Evolutionary conservation across 2,797 vertebrate genomes (phyloP), one percentile per base, ranked within the genome.

Genomic region (Tenualosa ilisha): DNA sequence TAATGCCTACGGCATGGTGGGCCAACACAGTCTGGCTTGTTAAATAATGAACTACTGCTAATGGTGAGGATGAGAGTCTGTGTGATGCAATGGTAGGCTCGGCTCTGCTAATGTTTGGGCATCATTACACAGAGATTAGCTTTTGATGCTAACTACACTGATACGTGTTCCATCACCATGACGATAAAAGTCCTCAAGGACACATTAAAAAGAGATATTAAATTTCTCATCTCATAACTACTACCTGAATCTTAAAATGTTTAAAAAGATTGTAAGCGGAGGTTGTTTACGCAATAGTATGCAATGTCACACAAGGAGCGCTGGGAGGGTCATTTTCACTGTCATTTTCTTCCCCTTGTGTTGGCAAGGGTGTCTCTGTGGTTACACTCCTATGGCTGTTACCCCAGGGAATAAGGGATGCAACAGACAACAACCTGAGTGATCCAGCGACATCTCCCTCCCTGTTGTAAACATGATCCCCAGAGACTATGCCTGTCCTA

Each of bases 31-130:
- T 46, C 40, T 17, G 6, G 72, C 72, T 79, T 11, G 72, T 79
- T 79, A 46, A 43, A 79, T 79, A 79, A 79, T 79, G 37, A 79
- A 79, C 37, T 46, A 79, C 15, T 43, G 72, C 72, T 79, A 46
- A 79, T 79, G 72, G 37, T 15, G 40, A 46, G 40, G 40, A 79
- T 46, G 72, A 79, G 46, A 43, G 40, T 43, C 68, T 26, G 26
- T 5, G 17, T 17, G 68, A 43, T 75, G 68, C 46, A 46, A 46
- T 46, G 46, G 4, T 17, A 37, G 5, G 6, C 3, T 40, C 20
- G 72, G 6, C 72, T 79, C 15, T 6, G 72, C 72, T 46, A 43
- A 79, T 79, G 40, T 46, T 46, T 79, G 72, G 37, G 6, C 40
- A 46, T 17, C 20, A 20, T 72, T 46, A 46, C 72, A 79, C 26